These are phyloP conservation scores for Coracias cyanogaster DNA, from an alignment of 2,797 vertebrate species.

Conservation along the genomic window DNA sequence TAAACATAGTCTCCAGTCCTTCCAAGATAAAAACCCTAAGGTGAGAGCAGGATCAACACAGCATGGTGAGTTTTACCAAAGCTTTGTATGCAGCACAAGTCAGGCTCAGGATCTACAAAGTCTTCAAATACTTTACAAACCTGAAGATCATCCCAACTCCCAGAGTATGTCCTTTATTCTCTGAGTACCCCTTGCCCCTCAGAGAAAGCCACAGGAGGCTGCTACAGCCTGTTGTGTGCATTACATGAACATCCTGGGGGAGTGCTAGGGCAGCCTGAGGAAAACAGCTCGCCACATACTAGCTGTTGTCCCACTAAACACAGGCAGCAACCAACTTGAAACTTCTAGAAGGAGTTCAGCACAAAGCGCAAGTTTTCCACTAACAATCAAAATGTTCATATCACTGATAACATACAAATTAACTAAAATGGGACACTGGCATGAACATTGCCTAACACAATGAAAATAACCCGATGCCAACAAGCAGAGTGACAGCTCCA, in stretches of 20 bases:
- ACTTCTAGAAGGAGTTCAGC: neutral
- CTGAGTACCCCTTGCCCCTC: neutral
- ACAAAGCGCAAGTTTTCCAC: neutral
- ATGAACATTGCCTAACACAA: neutral
- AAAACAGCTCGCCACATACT: rapidly evolving
- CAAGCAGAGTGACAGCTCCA: neutral
- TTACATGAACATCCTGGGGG: neutral
- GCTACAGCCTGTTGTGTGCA: neutral
- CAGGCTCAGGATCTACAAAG: neutral
- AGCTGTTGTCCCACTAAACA: neutral
- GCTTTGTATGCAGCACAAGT: neutral
- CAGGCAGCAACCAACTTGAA: neutral
- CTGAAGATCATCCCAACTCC: neutral
- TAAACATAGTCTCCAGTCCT: neutral
- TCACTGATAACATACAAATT: neutral
- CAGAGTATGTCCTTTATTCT: neutral
- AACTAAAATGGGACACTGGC: neutral
- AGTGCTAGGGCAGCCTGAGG: neutral
- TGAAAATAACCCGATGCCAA: neutral
- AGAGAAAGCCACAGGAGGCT: neutral
- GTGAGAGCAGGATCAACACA: neutral
- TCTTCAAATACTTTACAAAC: neutral
- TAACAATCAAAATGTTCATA: neutral
- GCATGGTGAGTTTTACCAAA: neutral
- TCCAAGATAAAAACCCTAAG: neutral